Conservation (phyloP, 2,797 vertebrate species). For the Channa striata region DNA sequence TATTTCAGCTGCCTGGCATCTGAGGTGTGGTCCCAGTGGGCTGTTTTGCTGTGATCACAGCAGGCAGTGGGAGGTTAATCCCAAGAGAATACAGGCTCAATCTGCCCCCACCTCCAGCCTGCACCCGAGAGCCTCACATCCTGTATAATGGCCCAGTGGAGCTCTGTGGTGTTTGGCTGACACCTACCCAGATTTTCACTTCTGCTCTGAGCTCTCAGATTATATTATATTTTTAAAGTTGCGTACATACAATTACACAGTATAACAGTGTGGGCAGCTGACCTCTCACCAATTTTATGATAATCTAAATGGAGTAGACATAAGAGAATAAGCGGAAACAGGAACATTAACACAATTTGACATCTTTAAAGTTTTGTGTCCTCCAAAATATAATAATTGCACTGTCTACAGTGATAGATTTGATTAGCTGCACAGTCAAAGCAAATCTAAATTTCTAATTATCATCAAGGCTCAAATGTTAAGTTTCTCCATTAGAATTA, state of each 20-base stretch:
- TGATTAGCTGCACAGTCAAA: slow-evolving; percentile 29
- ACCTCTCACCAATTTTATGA: slow-evolving; percentile 29
- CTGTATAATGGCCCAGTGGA: slow-evolving; percentile 56
- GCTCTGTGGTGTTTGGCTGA: slow-evolving; percentile 44
- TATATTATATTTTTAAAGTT: slow-evolving; percentile 33
- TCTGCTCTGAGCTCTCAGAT: slow-evolving; percentile 31
- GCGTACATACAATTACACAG: slow-evolving; percentile 12
- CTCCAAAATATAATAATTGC: slow-evolving; percentile 25
- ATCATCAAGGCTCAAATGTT: slow-evolving; percentile 35
- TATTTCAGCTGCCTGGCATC: slow-evolving; percentile 54
- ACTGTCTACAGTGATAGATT: slow-evolving; percentile 17
- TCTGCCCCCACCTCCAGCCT: slow-evolving; percentile 72
- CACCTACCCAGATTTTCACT: slow-evolving; percentile 60
- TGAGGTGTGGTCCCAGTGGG: slow-evolving; percentile 70
- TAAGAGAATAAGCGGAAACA: slow-evolving; percentile 9
- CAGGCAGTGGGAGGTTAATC: slow-evolving; percentile 81
- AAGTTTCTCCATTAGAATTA: slow-evolving; percentile 32
- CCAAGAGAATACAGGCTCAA: slow-evolving; percentile 76
- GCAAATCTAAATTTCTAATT: slow-evolving; percentile 39
- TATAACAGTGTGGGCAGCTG: slow-evolving; percentile 7
- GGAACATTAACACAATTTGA: slow-evolving; percentile 1
- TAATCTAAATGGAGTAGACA: slow-evolving; percentile 25
- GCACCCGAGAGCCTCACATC: slow-evolving; percentile 64
- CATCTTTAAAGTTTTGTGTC: slow-evolving; percentile 1
- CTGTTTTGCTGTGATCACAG: slow-evolving; percentile 80